A percentile compares a stretch with the other conserved stretches of the same genome.
These are phyloP conservation scores for Phyllopteryx taeniolatus DNA, from an alignment of 2,113 vertebrate genomes.

Conservation along the genomic window DNA sequence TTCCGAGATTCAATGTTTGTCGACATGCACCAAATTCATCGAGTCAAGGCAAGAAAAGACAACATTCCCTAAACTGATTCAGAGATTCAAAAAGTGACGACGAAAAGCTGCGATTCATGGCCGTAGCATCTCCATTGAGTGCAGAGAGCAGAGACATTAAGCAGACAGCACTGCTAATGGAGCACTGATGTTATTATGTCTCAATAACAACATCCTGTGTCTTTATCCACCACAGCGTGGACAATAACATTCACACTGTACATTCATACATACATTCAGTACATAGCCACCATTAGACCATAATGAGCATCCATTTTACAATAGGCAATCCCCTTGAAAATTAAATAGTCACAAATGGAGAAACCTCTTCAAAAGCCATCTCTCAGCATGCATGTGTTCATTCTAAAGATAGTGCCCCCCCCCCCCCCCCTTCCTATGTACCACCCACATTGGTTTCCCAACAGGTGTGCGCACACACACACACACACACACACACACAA, in stretches of 20 bases:
- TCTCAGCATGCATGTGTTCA: constrained; percentile 41
- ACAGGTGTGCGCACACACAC: constrained; percentile 36
- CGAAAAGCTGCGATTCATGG: constrained; percentile 19
- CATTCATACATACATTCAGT: background rate
- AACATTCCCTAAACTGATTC: background rate
- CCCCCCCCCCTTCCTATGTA: constrained; percentile 17
- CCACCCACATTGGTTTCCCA: constrained; percentile 50
- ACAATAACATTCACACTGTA: background rate
- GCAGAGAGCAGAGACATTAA: constrained; percentile 29
- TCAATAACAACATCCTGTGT: constrained; percentile 54
- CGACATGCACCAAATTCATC: too few species aligned
- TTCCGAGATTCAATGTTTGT: too few species aligned
- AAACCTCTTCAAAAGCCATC: background rate
- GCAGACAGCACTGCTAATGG: constrained; percentile 50
- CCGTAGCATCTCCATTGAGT: constrained; percentile 39
- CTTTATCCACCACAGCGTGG: background rate
- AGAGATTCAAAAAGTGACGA: background rate
- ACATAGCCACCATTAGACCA: background rate
- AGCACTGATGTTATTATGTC: constrained; percentile 59
- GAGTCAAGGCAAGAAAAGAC: background rate
- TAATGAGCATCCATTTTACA: background rate
- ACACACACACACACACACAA: background rate
- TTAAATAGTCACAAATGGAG: background rate
- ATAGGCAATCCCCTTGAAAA: background rate
- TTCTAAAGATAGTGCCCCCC: constrained; percentile 7